These are phyloP conservation scores for Rotaria sp. DNA, from an alignment of 2,888 invertebrate genomes.

Conservation along the genomic window DNA sequence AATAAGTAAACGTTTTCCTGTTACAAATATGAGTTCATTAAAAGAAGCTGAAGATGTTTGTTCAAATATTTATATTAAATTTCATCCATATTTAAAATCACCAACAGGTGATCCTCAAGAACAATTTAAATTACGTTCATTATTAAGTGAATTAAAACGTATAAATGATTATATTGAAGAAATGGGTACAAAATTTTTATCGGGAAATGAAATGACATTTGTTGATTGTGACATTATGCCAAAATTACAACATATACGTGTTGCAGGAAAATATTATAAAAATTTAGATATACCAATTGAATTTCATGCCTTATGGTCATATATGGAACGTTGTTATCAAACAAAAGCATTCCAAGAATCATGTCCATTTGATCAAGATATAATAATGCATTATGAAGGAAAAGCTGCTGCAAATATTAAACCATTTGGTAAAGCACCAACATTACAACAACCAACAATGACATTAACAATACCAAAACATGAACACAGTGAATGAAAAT, in stretches of 20 bases:
- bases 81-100: conserved; percentile 40
- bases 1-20: conserved; percentile 36
- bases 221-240: conserved; percentile 99
- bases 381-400: conserved; percentile 80
- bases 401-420: conserved; percentile 42
- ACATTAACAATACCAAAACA: conserved; percentile 78
- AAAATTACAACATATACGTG: conserved; percentile 91
- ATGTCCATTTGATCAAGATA: conserved; percentile 97
- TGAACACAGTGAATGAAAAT: background rate
- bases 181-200: conserved; percentile 79
- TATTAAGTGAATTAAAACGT: conserved; percentile 56
- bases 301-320: conserved; percentile 81
- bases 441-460: conserved; percentile 86
- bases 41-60: conserved; percentile 39
- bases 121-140: conserved; percentile 41
- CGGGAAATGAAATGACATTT: conserved; percentile 94
- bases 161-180: conserved; percentile 52
- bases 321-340: conserved; percentile 96
- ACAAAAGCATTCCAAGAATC: conserved; percentile 95
- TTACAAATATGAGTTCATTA: conserved; percentile 34
- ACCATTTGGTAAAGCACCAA: conserved; percentile 42
- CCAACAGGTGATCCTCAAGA: conserved; percentile 23
- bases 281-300: conserved; percentile 64
- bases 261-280: conserved; percentile 67
- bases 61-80: conserved; percentile 40